These are phyloP conservation scores for Yoshiicerus persimilis DNA, from an alignment of 1,140 invertebrate genomes.

Conservation along the genomic window DNA sequence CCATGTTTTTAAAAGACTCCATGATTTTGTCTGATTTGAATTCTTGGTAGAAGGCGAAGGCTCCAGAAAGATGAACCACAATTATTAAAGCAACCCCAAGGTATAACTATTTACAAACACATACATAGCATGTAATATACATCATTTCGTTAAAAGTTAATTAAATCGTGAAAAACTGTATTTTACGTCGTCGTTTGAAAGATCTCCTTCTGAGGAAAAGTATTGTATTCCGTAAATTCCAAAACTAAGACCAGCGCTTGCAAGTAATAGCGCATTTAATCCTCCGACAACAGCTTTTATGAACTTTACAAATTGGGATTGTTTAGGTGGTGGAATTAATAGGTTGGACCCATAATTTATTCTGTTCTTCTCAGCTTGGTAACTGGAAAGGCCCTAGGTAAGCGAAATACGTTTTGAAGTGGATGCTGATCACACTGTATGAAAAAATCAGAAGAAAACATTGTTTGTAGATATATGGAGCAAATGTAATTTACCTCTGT, in stretches of 20 bases:
- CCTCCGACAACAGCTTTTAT: slow-evolving; percentile 35
- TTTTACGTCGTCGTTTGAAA: slow-evolving; percentile 63
- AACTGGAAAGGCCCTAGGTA: slow-evolving; percentile 52
- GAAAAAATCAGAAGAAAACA: too few relatives aligned
- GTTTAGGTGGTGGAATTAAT: slow-evolving; percentile 37
- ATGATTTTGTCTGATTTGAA: slow-evolving; percentile 94
- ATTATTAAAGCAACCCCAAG: slow-evolving; percentile 91
- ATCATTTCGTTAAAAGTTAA: not conserved
- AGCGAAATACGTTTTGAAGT: not conserved
- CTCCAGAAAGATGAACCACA: slow-evolving; percentile 94
- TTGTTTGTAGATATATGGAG: too few relatives aligned
- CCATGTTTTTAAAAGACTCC: slow-evolving; percentile 96
- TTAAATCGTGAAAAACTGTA: not conserved
- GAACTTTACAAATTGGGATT: slow-evolving; percentile 33
- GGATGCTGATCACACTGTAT: too few relatives aligned
- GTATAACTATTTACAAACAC: slow-evolving; percentile 58
- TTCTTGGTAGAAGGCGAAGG: slow-evolving; percentile 98
- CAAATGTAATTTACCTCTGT: not conserved
- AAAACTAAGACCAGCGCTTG: slow-evolving; percentile 37
- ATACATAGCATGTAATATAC: not conserved
- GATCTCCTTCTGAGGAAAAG: not conserved
- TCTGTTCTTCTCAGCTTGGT: slow-evolving; percentile 37
- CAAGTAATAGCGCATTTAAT: slow-evolving; percentile 38
- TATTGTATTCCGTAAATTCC: slow-evolving; percentile 36
- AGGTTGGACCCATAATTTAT: slow-evolving; percentile 38